Percentiles rank a stretch among this genome's conserved stretches.
Evolutionary conservation across 2,113 vertebrate genomes (phyloP).

Genomic region (Dicerorhinus sumatrensis): DNA sequence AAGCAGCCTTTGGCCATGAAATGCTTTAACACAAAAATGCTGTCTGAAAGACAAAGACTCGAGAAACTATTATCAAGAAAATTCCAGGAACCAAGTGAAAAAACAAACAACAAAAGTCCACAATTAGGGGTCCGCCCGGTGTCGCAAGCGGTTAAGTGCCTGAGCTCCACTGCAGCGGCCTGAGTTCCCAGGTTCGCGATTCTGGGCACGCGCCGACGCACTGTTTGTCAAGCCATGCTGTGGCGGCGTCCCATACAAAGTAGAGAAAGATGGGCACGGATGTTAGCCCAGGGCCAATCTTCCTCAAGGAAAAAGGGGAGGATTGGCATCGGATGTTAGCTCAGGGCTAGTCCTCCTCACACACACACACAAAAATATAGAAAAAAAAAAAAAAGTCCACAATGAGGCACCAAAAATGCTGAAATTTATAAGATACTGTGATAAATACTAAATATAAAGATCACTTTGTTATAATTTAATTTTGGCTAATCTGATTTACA

Average conservation of each 20-base stretch:
- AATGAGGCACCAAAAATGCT: background rate
- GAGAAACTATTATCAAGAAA: slow-evolving; percentile 29
- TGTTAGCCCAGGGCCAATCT: too few species aligned
- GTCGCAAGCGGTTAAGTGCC: too few species aligned
- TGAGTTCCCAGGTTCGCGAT: too few species aligned
- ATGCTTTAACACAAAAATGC: background rate
- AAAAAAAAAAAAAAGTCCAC: background rate
- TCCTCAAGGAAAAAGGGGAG: too few species aligned
- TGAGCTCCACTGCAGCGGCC: too few species aligned
- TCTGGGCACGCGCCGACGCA: too few species aligned
- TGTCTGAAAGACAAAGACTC: slow-evolving; percentile 13
- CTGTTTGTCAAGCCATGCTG: too few species aligned
- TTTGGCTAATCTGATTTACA: background rate
- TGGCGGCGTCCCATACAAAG: too few species aligned
- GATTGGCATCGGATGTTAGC: too few species aligned
- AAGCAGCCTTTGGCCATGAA: background rate
- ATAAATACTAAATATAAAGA: background rate
- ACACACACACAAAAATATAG: too few species aligned
- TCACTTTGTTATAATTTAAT: background rate
- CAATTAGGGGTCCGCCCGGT: background rate
- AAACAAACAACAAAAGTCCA: background rate
- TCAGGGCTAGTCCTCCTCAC: too few species aligned
- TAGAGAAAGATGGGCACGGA: too few species aligned
- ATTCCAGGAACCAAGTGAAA: slow-evolving; percentile 11
- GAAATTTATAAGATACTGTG: background rate